Evolutionary conservation across 2,113 vertebrate species (phyloP).

Genomic region (Gymnorhina tibicen): DNA sequence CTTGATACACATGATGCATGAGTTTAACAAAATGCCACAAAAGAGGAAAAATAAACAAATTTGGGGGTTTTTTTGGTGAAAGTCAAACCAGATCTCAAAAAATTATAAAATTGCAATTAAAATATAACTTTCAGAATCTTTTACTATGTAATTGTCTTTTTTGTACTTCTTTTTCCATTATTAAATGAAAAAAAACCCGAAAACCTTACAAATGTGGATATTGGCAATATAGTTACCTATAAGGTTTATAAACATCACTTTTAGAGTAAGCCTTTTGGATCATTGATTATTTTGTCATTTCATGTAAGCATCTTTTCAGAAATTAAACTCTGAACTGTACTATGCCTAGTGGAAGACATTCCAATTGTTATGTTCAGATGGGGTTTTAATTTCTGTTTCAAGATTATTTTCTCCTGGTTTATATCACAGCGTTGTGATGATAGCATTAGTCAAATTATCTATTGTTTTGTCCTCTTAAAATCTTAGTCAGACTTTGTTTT

Average conservation of each 20-base stretch:
- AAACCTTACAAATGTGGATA: not conserved
- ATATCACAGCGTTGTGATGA: not conserved
- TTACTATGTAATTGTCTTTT: not conserved
- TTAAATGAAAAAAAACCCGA: accelerated
- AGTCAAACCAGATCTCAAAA: not conserved
- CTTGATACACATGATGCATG: not conserved
- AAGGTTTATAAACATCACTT: not conserved
- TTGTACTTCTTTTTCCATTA: not conserved
- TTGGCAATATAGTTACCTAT: not conserved
- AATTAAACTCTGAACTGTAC: not conserved
- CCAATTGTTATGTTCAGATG: not conserved
- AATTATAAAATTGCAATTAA: not conserved
- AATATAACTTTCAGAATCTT: not conserved
- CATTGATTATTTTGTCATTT: not conserved
- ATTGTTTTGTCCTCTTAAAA: not conserved
- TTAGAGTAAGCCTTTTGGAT: not conserved
- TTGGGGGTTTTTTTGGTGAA: not conserved
- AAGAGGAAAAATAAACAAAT: not conserved
- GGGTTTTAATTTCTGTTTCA: not conserved
- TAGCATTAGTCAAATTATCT: not conserved
- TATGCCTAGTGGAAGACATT: not conserved
- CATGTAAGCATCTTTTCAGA: not conserved
- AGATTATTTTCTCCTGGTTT: not conserved
- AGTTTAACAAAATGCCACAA: not conserved
- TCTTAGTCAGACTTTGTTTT: conserved; percentile 37